Evolutionary conservation across 2,797 vertebrate genomes (phyloP), one percentile per base, ranked within the genome.

Genomic region (Alauda arvensis): DNA sequence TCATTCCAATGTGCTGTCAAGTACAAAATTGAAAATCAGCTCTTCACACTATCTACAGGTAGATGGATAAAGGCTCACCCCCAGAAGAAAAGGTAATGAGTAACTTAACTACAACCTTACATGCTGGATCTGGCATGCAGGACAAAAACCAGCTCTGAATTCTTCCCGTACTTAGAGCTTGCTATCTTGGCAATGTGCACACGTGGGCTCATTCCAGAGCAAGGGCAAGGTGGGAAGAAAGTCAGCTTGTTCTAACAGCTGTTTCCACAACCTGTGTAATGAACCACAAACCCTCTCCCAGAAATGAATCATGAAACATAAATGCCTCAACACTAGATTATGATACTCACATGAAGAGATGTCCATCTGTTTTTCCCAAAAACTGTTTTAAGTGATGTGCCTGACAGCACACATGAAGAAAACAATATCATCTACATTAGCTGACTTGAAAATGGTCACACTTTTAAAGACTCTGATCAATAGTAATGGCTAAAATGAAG

Each of bases 11-110:
- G 88, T 85, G 80, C 88, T 91, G 86, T 68, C 77, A 95, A 91
- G 87, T 90, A 86, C 69, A 87, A 91, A 92, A 93, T 90, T 75
- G 88, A 91, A 96, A 93, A 70, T 15, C 85, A 78, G 76, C 60
- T 86, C 42, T 91, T 91, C 46, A 3, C n/a, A 9, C 72, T 92
- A 68, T 87, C 89, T 81, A 59, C 48, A 79, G 29, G 57, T 78
- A 91, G 49, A 52, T 51, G 52, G 63, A 83, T 77, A 88, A 88
- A 61, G 25, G 28, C 31, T 82, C 26, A 45, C 45, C 87, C 55
- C 46, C 68, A 76, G 68, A 37, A 60, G 51, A 80, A 82, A 78
- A 79, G 43, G 10, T 83, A 93, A 90, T 83, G 26, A 87, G 39
- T 92, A 88, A 90, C 74, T 83, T 63, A 61, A 70, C 70, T 79